These are phyloP conservation scores for Zoanthus sociatus DNA, from an alignment of 92 coral and sea anemone genomes.

Conservation along the genomic window DNA sequence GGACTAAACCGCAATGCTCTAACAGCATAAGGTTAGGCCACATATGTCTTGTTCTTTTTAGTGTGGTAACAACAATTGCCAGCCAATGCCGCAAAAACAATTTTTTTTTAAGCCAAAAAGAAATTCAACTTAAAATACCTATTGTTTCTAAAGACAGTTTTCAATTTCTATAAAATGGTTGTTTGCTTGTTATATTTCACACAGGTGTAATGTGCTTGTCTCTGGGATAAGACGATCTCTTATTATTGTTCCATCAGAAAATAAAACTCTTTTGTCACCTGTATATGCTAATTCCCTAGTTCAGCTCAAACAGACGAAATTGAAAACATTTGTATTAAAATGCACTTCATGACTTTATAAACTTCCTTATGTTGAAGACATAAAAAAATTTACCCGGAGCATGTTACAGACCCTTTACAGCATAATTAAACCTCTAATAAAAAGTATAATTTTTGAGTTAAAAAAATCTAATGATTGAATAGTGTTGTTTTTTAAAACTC, in stretches of 20 bases:
- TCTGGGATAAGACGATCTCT: neutral
- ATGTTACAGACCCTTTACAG: too few relatives aligned
- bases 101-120: neutral
- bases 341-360: too few relatives aligned
- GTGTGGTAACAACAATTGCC: neutral
- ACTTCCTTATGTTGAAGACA: too few relatives aligned
- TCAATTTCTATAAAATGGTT: neutral
- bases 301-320: neutral
- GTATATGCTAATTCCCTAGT: neutral
- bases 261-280: neutral
- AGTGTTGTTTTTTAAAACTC: too few relatives aligned
- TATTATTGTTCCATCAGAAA: neutral
- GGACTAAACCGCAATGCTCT: neutral
- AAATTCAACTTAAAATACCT: neutral
- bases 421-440: too few relatives aligned
- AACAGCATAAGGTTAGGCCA: neutral
- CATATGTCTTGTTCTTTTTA: neutral
- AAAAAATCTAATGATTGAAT: too few relatives aligned
- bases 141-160: neutral
- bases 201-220: slow-evolving; percentile 3
- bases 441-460: too few relatives aligned
- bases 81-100: neutral
- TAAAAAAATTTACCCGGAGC: too few relatives aligned
- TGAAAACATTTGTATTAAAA: neutral
- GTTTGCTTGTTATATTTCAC: slow-evolving; percentile 2